Evolutionary conservation across 2,888 invertebrate species (phyloP), one percentile per base, ranked within the genome.

Genomic region (Nipponacmea schrenckii): DNA sequence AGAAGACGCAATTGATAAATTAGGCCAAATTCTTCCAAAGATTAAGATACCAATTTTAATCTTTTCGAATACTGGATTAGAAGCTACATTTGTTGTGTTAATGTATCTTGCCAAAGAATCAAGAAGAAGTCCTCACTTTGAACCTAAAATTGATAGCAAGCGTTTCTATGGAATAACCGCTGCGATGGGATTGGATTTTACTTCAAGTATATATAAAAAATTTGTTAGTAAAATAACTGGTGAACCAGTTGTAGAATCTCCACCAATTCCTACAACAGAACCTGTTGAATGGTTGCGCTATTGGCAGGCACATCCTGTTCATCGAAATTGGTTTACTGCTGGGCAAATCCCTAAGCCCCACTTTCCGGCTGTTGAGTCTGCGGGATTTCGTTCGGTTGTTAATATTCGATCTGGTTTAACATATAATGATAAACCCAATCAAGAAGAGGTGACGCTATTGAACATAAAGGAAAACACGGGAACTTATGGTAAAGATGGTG

Each of bases 291-390:
- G 84, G 84, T 67, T 78, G 20, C 80, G 82, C 65, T 82, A 81
- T 67, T 85, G 85, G 85, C 66, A 79, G n/a, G 83, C 83, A 3
- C 81, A 83, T 50, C 83, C 84, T 12, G 79, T 85, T 12, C 78
- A 80, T 50, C 79, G 77, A 68, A 84, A 84, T 74, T 83, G 83
- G 82, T 85, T 77, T 74, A 77, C 77, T 2, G 80, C 80, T 20
- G 86, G 86, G n/a, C 85, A 85, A 74, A 82, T 86, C 3, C 71
- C 79, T 44, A 70, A 75, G 63, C 79, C 81, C 69, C 81, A 85
- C 66, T 64, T 86, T 0, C 64, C 77, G 27, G 74, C 76, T 17
- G 44, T 85, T 5, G 79, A 82, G 64, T 73, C 72, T 8, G 73
- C 76, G 46, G 84, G 84, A 0, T 83, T 82, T 70, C 82, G 81